Evolutionary conservation across 2,113 vertebrate species (phyloP).

Genomic region (Tangachromis dhanisi): DNA sequence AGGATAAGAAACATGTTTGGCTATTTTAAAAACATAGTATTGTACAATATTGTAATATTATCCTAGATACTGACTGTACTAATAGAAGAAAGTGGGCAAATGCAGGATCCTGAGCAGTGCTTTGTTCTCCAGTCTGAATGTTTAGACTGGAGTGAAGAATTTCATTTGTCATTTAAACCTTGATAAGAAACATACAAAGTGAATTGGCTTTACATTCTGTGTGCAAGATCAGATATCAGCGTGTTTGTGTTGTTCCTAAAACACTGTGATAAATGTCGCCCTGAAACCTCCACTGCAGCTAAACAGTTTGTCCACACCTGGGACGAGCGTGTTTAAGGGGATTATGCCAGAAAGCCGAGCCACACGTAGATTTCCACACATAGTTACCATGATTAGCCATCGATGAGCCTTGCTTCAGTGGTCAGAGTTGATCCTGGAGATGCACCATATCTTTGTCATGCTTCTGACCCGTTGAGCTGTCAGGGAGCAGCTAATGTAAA

Average conservation of each 20-base stretch:
- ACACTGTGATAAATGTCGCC: not conserved
- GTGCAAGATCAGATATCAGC: not conserved
- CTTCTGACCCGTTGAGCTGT: not conserved
- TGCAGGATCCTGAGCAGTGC: not conserved
- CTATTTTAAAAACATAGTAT: not conserved
- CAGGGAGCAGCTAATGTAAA: not conserved
- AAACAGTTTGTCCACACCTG: not conserved
- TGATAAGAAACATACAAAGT: not conserved
- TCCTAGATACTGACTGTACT: not conserved
- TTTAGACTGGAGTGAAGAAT: not conserved
- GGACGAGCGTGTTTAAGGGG: fast-evolving
- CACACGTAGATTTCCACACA: not conserved
- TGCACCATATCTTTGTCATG: not conserved
- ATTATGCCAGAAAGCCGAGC: not conserved
- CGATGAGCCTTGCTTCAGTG: not conserved
- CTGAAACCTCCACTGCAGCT: not conserved
- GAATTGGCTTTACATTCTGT: not conserved
- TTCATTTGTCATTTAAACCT: not conserved
- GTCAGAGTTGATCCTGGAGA: not conserved
- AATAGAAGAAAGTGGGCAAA: not conserved
- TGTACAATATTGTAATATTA: not conserved
- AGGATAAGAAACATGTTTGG: not conserved
- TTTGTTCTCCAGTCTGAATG: not conserved
- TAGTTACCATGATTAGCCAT: not conserved
- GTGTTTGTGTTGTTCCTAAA: not conserved